Percentiles rank a stretch among this genome's conserved stretches.
Conservation (phyloP, 1,140 invertebrate genomes). For the Bursaphelenchus mucronatus region DNA sequence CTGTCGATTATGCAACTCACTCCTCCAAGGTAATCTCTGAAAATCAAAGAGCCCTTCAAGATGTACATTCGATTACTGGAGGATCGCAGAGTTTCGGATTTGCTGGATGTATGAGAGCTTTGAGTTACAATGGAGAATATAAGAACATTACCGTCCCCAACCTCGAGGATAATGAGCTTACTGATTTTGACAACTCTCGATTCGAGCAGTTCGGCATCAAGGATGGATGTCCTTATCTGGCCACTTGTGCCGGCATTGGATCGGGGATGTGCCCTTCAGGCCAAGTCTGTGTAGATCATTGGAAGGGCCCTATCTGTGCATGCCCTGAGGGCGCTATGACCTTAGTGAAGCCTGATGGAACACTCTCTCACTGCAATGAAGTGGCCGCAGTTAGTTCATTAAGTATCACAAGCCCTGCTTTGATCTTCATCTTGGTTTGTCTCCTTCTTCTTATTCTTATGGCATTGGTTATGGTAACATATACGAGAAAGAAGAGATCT, state of each 20-base stretch:
- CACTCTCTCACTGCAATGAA: conserved; percentile 51
- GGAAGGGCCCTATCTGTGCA: conserved; percentile 60
- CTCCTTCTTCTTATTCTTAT: conserved; percentile 43
- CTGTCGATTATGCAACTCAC: conserved; percentile 8
- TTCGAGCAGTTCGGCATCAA: conserved; percentile 30
- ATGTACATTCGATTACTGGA: conserved; percentile 23
- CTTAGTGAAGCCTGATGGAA: conserved; percentile 46
- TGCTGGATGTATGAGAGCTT: conserved; percentile 34
- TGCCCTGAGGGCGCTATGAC: conserved; percentile 46
- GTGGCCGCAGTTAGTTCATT: conserved; percentile 45
- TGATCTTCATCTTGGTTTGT: conserved; percentile 47
- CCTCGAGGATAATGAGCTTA: conserved; percentile 12
- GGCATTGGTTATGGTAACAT: conserved; percentile 34
- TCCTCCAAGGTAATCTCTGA: conserved; percentile 8
- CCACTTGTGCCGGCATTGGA: conserved; percentile 46
- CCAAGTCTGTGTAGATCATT: conserved; percentile 52
- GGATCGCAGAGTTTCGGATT: conserved; percentile 36
- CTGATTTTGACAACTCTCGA: background rate
- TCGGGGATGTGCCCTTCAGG: conserved; percentile 42
- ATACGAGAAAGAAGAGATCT: conserved; percentile 32
- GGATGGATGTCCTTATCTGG: conserved; percentile 35
- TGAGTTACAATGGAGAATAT: conserved; percentile 27
- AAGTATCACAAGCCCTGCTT: conserved; percentile 49
- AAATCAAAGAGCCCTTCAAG: background rate
- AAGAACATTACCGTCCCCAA: conserved; percentile 6